A percentile compares a stretch with the other conserved stretches of the same genome.
These are phyloP conservation scores for Epinephelus lanceolatus DNA, from an alignment of 2,113 vertebrate species.

Conservation along the genomic window DNA sequence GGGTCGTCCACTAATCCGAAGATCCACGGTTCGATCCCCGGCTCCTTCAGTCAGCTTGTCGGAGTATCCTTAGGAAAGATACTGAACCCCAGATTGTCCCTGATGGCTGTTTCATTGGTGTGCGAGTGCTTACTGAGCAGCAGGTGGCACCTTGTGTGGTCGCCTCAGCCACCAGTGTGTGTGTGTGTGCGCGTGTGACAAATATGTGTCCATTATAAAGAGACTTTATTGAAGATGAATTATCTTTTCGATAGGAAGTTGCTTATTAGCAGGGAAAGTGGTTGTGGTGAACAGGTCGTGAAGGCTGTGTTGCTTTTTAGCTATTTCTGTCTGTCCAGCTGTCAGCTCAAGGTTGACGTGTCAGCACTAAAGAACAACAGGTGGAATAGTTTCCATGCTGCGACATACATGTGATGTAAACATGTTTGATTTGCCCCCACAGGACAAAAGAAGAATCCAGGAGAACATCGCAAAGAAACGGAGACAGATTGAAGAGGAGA, in stretches of 20 bases:
- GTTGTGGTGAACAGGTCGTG: conserved; percentile 2
- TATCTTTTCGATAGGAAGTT: not conserved
- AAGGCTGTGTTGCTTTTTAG: not conserved
- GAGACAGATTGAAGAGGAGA: conserved; percentile 93
- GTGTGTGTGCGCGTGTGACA: conserved; percentile 5
- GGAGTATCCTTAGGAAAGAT: too few relatives aligned
- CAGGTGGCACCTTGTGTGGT: too few relatives aligned
- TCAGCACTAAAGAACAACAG: conserved; percentile 41
- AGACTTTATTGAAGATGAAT: not conserved
- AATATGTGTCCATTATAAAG: conserved; percentile 1
- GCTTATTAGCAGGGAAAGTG: not conserved
- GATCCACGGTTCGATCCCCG: too few relatives aligned
- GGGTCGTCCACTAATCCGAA: too few relatives aligned
- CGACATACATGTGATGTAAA: conserved; percentile 15
- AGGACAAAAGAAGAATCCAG: conserved; percentile 97
- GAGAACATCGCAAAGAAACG: conserved; percentile 95
- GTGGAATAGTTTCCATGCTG: conserved; percentile 56
- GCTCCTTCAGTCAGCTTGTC: too few relatives aligned
- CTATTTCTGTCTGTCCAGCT: conserved; percentile 47
- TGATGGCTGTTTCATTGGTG: too few relatives aligned
- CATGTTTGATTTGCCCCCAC: conserved; percentile 41
- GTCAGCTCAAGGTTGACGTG: conserved; percentile 49
- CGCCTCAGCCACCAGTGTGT: too few relatives aligned
- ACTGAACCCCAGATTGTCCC: too few relatives aligned
- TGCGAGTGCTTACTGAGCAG: too few relatives aligned